phyloP scores from a whole-genome alignment of 2,888 invertebrate genomes.

The Noctua janthina region DNA sequence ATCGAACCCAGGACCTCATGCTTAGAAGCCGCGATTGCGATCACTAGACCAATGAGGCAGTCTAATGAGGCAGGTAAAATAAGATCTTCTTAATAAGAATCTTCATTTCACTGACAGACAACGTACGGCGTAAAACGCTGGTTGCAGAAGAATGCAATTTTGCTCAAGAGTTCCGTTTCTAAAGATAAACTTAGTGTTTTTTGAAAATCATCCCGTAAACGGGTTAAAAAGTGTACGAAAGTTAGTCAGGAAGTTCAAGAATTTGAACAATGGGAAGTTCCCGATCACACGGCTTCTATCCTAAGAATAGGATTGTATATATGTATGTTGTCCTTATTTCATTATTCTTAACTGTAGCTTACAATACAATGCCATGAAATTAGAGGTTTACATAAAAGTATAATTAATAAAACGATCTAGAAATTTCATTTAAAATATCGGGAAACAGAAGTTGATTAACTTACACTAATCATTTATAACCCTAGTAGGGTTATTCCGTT shows the following conservation, averaged over 20 bases:
- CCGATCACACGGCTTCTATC: neutral
- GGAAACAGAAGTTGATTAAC: constrained; percentile 12
- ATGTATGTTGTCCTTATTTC: neutral
- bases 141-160: neutral
- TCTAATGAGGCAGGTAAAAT: neutral
- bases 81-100: neutral
- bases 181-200: neutral
- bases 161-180: neutral
- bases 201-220: neutral
- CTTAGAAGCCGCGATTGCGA: no score
- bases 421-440: neutral
- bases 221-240: neutral
- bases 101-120: neutral
- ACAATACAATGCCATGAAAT: neutral
- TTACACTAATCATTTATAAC: neutral
- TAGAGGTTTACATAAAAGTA: neutral
- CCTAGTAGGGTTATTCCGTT: neutral
- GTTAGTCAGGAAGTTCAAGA: neutral
- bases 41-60: no score
- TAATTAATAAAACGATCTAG: neutral
- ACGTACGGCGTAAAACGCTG: neutral
- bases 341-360: neutral
- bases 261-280: neutral
- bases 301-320: neutral
- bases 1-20: no score